These are phyloP conservation scores for Psilopsiagon aymara DNA, from an alignment of 2,113 vertebrate genomes.

Conservation along the genomic window DNA sequence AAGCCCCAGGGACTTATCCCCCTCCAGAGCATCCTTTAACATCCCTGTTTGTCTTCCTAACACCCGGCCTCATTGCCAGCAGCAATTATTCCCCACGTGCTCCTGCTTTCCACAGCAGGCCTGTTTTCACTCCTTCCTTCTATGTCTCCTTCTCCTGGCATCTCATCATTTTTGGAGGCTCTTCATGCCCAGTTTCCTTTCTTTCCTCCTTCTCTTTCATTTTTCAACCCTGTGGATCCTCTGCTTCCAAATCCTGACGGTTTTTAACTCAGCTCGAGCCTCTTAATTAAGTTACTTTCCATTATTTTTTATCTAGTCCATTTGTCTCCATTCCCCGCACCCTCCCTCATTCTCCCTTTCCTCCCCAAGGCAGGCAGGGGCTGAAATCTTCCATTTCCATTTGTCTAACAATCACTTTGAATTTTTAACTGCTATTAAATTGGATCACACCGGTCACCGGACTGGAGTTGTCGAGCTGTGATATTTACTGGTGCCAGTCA, in stretches of 20 bases:
- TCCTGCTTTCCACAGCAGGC: neutral
- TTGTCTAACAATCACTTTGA: conserved; percentile 65
- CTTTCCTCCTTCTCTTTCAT: neutral
- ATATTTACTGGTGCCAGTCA: conserved; percentile 75
- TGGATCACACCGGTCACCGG: conserved; percentile 74
- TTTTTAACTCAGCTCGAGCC: conserved; percentile 59
- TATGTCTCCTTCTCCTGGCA: conserved; percentile 40
- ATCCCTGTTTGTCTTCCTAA: conserved; percentile 47
- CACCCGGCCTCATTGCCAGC: neutral
- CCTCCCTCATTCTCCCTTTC: conserved; percentile 43
- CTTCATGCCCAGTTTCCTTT: conserved; percentile 22
- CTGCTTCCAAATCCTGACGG: conserved; percentile 50
- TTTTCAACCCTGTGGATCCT: conserved; percentile 29
- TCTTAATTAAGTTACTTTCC: conserved; percentile 74
- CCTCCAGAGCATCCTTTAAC: conserved; percentile 30
- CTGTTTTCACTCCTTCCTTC: conserved; percentile 30
- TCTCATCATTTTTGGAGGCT: conserved; percentile 54
- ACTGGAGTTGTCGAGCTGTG: conserved; percentile 69
- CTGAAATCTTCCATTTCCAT: conserved; percentile 76
- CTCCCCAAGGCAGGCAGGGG: conserved; percentile 63
- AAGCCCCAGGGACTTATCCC: conserved; percentile 26
- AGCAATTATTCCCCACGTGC: conserved; percentile 19
- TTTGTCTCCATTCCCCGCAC: conserved; percentile 64
- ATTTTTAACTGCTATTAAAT: conserved; percentile 79
- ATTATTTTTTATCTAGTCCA: conserved; percentile 75